Evolutionary conservation across 2,113 vertebrate species (phyloP).

Genomic region (Eira barbara): DNA sequence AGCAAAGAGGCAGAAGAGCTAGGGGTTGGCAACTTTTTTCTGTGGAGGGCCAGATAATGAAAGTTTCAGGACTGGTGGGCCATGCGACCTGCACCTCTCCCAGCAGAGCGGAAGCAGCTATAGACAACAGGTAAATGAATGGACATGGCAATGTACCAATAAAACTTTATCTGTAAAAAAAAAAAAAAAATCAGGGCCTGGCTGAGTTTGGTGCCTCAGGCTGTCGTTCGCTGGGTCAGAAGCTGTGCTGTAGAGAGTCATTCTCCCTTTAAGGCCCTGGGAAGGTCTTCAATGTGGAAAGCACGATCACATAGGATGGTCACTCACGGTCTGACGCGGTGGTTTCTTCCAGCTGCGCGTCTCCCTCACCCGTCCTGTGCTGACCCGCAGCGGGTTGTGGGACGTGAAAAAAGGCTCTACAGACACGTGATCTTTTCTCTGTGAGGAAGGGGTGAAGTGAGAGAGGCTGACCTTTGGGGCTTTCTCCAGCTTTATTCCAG

Average conservation of each 20-base stretch:
- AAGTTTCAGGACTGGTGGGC: not conserved
- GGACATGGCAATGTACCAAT: not conserved
- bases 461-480: not conserved
- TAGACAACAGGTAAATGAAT: not conserved
- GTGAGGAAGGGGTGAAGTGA: not conserved
- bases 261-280: not conserved
- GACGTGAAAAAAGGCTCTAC: not conserved
- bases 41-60: not conserved
- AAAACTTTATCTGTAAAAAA: not conserved
- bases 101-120: not conserved
- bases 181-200: not conserved
- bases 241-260: not conserved
- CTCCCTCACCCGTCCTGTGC: not conserved
- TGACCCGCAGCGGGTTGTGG: rapidly evolving
- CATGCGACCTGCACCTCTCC: not conserved
- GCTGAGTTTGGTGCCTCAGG: not conserved
- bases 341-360: no score
- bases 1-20: not conserved
- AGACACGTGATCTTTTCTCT: not conserved
- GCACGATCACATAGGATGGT: not conserved
- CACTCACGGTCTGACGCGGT: not conserved
- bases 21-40: not conserved
- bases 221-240: not conserved
- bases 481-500: not conserved
- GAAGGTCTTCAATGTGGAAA: not conserved